Conservation (phyloP, 2,797 vertebrate species). For the Microctenopoma lineatum region DNA sequence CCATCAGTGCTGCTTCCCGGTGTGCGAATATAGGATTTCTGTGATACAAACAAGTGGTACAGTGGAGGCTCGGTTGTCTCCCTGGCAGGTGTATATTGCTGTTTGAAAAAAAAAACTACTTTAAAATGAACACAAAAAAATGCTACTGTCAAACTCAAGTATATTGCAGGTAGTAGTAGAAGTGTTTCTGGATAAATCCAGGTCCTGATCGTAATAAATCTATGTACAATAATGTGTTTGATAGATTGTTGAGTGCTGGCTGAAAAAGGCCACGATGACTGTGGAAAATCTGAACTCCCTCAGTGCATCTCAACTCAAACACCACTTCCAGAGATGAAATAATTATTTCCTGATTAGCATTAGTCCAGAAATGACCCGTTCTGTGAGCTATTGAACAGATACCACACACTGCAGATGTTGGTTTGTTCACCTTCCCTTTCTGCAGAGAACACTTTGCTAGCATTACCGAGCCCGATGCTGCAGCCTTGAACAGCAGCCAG, state of each 20-base stretch:
- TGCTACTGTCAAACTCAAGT: conserved; percentile 19
- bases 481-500: conserved; percentile 72
- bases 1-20: conserved; percentile 54
- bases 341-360: background rate
- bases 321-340: conserved; percentile 12
- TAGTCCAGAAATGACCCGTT: conserved; percentile 12
- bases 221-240: background rate
- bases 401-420: background rate
- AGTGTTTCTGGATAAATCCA: conserved; percentile 14
- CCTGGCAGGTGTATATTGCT: conserved; percentile 52
- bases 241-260: conserved; percentile 16
- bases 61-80: conserved; percentile 25
- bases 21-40: conserved; percentile 59
- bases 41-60: conserved; percentile 62
- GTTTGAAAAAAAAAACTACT: conserved; percentile 35
- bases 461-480: conserved; percentile 34
- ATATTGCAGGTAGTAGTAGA: conserved; percentile 33
- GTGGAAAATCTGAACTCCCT: conserved; percentile 12
- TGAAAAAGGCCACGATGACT: conserved; percentile 5
- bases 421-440: conserved; percentile 38
- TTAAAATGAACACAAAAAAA: conserved; percentile 47
- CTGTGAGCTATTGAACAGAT: conserved; percentile 28
- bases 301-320: conserved; percentile 12
- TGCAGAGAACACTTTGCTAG: conserved; percentile 47
- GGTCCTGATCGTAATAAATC: conserved; percentile 10